phyloP scores from a whole-genome alignment of 64 coral and sea anemone species.

The Montipora capricornis region DNA sequence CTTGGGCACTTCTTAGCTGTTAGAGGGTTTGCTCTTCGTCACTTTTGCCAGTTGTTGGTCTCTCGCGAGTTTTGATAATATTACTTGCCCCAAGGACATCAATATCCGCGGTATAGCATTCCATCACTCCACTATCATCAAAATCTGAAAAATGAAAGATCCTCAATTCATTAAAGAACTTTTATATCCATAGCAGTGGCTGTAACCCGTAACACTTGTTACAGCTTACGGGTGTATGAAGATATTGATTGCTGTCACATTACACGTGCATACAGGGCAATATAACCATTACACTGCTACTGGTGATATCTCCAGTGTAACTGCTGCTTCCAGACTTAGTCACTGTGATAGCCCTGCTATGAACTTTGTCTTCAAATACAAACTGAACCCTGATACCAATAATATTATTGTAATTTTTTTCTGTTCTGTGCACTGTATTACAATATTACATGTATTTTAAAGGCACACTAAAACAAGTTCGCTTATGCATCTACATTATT shows the following conservation, averaged over 20 bases:
- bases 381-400: no score
- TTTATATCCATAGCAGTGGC: background rate
- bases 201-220: background rate
- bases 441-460: background rate
- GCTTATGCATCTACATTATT: background rate
- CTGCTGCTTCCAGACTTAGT: no score
- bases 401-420: background rate
- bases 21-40: background rate
- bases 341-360: no score
- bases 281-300: no score
- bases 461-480: background rate
- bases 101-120: constrained; percentile 6
- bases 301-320: no score
- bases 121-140: constrained; percentile 7
- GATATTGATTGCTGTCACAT: background rate
- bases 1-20: constrained; percentile 32
- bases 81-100: constrained; percentile 26
- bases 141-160: constrained; percentile 4
- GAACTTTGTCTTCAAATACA: no score
- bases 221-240: background rate
- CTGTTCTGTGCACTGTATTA: background rate
- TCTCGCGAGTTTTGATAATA: background rate
- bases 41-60: constrained; percentile 21
- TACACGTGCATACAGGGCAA: background rate
- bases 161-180: background rate